Conservation (phyloP, 1,140 invertebrate species). For the Lepidurus arcticus region DNA sequence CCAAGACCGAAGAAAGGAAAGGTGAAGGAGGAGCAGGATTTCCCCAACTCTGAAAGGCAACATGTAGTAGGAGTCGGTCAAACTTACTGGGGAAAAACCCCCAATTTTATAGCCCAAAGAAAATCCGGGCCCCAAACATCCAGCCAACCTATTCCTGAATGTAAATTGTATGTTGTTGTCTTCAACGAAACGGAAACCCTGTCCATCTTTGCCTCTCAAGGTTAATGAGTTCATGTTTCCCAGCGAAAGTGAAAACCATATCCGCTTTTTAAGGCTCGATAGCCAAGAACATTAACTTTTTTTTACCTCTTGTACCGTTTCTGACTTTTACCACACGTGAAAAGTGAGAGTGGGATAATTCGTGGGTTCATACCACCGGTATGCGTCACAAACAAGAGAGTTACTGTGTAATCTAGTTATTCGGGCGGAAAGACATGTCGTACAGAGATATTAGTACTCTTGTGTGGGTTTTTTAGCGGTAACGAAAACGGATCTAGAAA, state of each 20-base stretch:
- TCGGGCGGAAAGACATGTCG: no score
- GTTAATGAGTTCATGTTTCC: background rate
- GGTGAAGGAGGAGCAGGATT: background rate
- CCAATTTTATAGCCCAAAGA: constrained; percentile 1
- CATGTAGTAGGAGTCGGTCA: background rate
- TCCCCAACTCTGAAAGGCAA: background rate
- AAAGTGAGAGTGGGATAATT: no score
- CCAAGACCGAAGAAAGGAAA: background rate
- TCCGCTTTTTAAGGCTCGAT: background rate
- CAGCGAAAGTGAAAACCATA: constrained; percentile 8
- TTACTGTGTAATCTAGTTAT: no score
- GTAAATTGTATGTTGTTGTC: background rate
- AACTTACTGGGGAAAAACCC: background rate
- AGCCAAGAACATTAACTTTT: background rate
- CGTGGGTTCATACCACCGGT: no score
- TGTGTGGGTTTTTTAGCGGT: background rate
- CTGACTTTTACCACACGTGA: no score
- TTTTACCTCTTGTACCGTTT: background rate
- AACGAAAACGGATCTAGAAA: background rate
- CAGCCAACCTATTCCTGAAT: background rate
- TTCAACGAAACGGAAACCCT: background rate
- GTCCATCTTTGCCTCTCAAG: background rate
- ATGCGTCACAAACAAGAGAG: no score
- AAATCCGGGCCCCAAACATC: background rate
- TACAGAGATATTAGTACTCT: no score